Evolutionary conservation across 2,888 invertebrate species (phyloP), one percentile per base, ranked within the genome.

Genomic region (Aplocera efformata): DNA sequence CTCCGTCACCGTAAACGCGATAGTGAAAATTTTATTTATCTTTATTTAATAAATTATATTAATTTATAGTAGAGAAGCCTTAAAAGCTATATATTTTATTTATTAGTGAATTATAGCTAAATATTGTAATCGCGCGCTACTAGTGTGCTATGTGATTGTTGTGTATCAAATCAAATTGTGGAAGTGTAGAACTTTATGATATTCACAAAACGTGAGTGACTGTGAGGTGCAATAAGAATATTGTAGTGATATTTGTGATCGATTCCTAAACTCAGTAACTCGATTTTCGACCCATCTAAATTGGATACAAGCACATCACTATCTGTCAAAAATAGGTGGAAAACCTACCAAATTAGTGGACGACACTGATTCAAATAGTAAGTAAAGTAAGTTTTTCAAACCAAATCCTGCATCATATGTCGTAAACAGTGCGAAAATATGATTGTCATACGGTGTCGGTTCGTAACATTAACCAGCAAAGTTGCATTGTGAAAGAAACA

Each of bases 81-180:
- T 74, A 56, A 72, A 74, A 78, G 67, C 69, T 39, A 10, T 34
- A 79, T 78, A 70, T 66, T 79, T 83, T 86, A 86, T 86, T 85
- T 85, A 84, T 77, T 85, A 85, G 86, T 85, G 82, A 84, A 86
- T 79, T 53, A 72, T 85, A 85, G 85, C 76, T 75, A 79, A 85
- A 77, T 84, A 77, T 83, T 80, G 59, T 72, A 76, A 74, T 75
- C 68, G 73, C 79, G 73, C 78, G 75, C 74, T 75, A 81, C 75
- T 78, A 75, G 69, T 71, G 81, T 82, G 79, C 71, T 65, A 73
- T 79, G 84, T 84, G 84, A 84, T 84, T 83, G 77, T 83, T 84
- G 83, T 77, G 75, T 79, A 79, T 69, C 58, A 71, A 70, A 77
- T 72, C 74, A 70, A 60, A 71, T 72, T 17, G 13, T 71, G 68